A percentile compares a stretch with the other conserved stretches of the same genome.
Conservation (phyloP, 2,113 vertebrate genomes). For the Spermophilus dauricus region DNA sequence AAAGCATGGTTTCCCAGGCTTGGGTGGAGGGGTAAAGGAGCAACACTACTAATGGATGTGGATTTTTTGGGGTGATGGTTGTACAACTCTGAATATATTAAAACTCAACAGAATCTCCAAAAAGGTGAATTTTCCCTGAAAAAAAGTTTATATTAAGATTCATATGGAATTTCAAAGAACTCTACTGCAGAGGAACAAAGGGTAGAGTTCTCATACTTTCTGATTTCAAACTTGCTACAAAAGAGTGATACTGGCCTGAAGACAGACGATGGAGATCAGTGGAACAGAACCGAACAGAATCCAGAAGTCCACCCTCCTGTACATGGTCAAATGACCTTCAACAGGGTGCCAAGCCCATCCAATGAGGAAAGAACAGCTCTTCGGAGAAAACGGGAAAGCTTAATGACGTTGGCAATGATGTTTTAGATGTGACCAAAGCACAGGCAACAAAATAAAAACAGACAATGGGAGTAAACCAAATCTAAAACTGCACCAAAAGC, state of each 20-base stretch:
- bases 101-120: neutral
- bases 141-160: neutral
- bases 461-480: neutral
- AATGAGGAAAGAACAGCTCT: neutral
- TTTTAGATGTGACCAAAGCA: neutral
- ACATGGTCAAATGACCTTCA: neutral
- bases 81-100: neutral
- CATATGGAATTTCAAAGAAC: neutral
- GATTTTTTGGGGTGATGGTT: neutral
- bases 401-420: neutral
- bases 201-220: neutral
- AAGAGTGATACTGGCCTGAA: neutral
- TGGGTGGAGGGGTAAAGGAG: too few species aligned
- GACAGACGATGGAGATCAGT: neutral
- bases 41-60: neutral
- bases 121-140: neutral
- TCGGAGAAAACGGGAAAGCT: neutral
- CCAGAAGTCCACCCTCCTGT: neutral
- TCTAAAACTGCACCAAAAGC: neutral
- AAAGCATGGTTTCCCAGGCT: neutral
- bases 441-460: neutral
- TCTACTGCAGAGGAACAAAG: neutral
- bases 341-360: neutral
- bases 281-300: neutral
- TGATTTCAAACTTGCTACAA: neutral